Conservation (phyloP, 1,140 invertebrate genomes). For the Scylla paramamosain region DNA sequence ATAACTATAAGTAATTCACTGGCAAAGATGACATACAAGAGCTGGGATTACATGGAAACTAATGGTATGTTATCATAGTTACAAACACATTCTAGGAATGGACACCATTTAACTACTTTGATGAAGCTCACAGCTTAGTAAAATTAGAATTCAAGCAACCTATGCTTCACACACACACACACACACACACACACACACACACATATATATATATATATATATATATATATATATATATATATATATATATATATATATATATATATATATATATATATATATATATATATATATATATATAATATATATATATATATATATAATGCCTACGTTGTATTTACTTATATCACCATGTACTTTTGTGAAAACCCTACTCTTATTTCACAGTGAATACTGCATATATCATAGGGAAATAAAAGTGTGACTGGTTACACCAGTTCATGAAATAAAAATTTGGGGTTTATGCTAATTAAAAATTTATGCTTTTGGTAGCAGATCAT, state of each 20-base stretch:
- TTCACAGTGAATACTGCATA: background rate
- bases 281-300: conserved; percentile 35
- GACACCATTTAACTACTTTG: conserved; percentile 51
- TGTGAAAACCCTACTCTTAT: background rate
- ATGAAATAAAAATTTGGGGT: background rate
- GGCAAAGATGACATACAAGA: conserved; percentile 57
- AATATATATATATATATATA: conserved; percentile 40
- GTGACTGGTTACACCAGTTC: background rate
- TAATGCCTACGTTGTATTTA: background rate
- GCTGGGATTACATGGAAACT: conserved; percentile 54
- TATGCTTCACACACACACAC: conserved; percentile 28
- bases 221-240: conserved; percentile 39
- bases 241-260: conserved; percentile 38
- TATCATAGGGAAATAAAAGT: background rate
- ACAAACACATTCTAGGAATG: conserved; percentile 26
- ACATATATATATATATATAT: conserved; percentile 42
- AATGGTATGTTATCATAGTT: conserved; percentile 33
- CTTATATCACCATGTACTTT: conserved; percentile 4
- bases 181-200: conserved; percentile 25
- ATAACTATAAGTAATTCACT: conserved; percentile 50
- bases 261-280: conserved; percentile 46
- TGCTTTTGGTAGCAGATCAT: background rate
- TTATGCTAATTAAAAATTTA: background rate
- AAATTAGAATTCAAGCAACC: background rate
- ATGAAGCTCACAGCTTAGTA: conserved; percentile 28